phyloP scores from a whole-genome alignment of 92 coral and sea anemone species.

The Ricordea florida region DNA sequence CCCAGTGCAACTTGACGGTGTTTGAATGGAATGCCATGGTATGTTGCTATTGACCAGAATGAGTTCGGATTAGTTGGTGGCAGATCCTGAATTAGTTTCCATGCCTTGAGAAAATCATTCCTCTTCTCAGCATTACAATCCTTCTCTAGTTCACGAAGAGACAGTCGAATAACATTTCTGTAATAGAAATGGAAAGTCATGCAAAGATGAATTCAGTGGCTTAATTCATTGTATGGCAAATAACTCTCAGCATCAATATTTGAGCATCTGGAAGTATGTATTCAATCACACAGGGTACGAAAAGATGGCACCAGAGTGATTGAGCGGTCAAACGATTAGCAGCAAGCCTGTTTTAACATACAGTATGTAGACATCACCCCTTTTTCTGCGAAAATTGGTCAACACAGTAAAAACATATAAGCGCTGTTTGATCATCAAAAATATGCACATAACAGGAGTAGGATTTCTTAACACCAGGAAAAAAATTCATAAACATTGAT shows the following conservation, averaged over 20 bases:
- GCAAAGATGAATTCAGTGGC: conserved; percentile 23
- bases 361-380: neutral
- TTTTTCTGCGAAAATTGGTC: conserved; percentile 13
- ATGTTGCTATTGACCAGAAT: conserved; percentile 19
- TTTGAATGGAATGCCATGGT: conserved; percentile 30
- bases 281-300: conserved; percentile 12
- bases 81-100: conserved; percentile 25
- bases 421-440: conserved; percentile 3
- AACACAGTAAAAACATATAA: conserved; percentile 4
- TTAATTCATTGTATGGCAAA: conserved; percentile 14
- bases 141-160: conserved; percentile 26
- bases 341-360: conserved; percentile 21
- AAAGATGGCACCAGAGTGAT: conserved; percentile 16
- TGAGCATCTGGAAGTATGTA: conserved; percentile 16
- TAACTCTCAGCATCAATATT: conserved; percentile 11
- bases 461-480: conserved; percentile 1
- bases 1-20: conserved; percentile 2
- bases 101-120: conserved; percentile 25
- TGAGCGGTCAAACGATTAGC: conserved; percentile 19
- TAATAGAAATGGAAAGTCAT: conserved; percentile 23
- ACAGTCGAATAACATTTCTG: conserved; percentile 18
- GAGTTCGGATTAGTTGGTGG: conserved; percentile 31
- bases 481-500: neutral
- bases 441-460: conserved; percentile 1
- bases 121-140: conserved; percentile 2